phyloP scores from a whole-genome alignment of 2,113 vertebrate genomes.

The Hippocampus guttulatus region DNA sequence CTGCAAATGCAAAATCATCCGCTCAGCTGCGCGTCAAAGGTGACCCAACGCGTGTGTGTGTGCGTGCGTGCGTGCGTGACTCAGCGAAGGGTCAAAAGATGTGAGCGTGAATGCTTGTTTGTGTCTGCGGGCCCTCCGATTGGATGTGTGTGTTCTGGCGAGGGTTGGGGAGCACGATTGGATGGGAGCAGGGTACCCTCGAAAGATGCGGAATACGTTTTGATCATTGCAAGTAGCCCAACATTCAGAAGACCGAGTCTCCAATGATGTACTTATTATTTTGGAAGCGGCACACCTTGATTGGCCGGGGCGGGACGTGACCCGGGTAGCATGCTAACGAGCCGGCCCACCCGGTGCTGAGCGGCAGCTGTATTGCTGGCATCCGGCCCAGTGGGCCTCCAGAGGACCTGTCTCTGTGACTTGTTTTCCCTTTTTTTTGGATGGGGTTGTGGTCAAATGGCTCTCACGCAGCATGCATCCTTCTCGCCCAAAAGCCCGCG shows the following conservation, averaged over 20 bases:
- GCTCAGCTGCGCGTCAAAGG: conserved; percentile 97
- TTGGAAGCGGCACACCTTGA: conserved; percentile 81
- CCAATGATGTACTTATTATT: conserved; percentile 73
- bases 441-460: not conserved
- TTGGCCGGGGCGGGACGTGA: conserved; percentile 76
- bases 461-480: conserved; percentile 75
- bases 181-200: no score
- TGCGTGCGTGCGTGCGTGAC: no score
- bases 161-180: no score
- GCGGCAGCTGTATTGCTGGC: conserved; percentile 54
- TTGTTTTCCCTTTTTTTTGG: conserved; percentile 26
- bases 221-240: no score
- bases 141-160: no score
- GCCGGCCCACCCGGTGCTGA: conserved; percentile 59
- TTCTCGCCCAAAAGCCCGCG: conserved; percentile 85
- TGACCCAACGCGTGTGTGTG: conserved; percentile 49
- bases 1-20: conserved; percentile 89
- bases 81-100: no score
- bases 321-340: conserved; percentile 76
- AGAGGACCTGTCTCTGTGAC: conserved; percentile 37
- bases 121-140: no score
- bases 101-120: no score
- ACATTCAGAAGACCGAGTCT: no score
- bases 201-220: no score
- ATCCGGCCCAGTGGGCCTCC: conserved; percentile 44